Base-by-base conservation (phyloP, 1,140 invertebrate genomes). In the Papilio xuthus region DNA sequence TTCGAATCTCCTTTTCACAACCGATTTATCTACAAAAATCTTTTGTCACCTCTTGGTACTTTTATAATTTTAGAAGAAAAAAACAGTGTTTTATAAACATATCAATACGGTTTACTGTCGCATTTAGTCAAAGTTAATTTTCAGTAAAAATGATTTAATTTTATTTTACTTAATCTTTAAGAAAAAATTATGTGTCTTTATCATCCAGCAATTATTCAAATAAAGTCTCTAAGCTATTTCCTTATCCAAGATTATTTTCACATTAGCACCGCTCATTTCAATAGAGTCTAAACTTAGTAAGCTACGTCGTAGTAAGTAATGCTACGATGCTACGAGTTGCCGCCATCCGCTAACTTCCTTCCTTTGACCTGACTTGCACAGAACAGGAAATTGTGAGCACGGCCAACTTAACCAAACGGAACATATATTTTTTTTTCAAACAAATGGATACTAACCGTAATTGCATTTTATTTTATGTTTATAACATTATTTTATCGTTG, bases 351-450 rank as follows among this genome's bases (percentile, higher is more conserved):
- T 26, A 32, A 76, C 73, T 77, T 79, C 78, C 78, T 79, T 76
- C 78, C 80, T 81, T 78, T 81, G 80, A 81, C 80, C 80, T 78
- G 77, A 75, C 80, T 78, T 75, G 77, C 73, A 78, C 76, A 32
- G 77, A 78, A 47, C 75, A 56, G 77, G 77, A 78, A 81, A 77
- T 78, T 47, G 79, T 73, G 77, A 74, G 41, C 75, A 77, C 72
- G 18, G 37, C 50, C 26, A 78, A 75, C 80, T 77, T 81, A 80
- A 78, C 80, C 75, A 78, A 75, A 56, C 80, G 80, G 78, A 81
- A 73, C 80, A 81, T 78, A 81, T 78, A 71, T 78, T 81, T 81
- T 67, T n/a, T 15, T 60, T 26, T 7, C 60, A 26, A 67, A 32
- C 26, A 67, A 67, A 67, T 67, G 60, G 60, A 32, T 67, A 32